Evolutionary conservation across 2,888 invertebrate genomes (phyloP).

Genomic region (Eulithis prunata): DNA sequence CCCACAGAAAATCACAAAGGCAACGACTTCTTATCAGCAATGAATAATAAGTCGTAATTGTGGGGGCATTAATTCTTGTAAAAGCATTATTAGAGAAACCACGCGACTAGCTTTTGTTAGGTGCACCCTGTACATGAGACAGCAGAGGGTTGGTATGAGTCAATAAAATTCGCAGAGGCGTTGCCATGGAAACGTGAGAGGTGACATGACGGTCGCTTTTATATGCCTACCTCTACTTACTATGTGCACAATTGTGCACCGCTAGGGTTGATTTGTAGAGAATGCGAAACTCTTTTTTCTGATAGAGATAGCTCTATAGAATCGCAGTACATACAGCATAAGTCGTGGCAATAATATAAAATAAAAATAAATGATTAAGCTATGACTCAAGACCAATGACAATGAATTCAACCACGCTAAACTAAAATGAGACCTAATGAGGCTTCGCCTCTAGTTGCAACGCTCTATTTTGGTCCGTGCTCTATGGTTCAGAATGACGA

Average conservation of each 20-base stretch:
- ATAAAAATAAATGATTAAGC: no score
- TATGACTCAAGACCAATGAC: no score
- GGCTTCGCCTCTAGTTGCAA: not conserved
- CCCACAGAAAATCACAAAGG: slow-evolving; percentile 57
- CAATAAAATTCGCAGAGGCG: slow-evolving; percentile 75
- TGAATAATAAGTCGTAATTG: slow-evolving; percentile 64
- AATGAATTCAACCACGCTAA: no score
- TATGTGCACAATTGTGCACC: slow-evolving; percentile 59
- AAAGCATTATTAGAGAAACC: slow-evolving; percentile 70
- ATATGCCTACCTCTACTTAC: slow-evolving; percentile 59
- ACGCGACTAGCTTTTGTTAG: slow-evolving; percentile 50
- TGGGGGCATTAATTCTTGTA: slow-evolving; percentile 63
- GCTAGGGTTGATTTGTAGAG: slow-evolving; percentile 26
- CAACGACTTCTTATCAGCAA: slow-evolving; percentile 71
- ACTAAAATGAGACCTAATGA: no score
- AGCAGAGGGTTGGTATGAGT: slow-evolving; percentile 55
- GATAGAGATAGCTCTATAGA: not conserved
- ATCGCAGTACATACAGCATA: no score
- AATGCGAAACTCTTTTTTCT: not conserved
- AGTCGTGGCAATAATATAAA: no score
- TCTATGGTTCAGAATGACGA: slow-evolving; percentile 50
- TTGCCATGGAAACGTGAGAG: slow-evolving; percentile 78
- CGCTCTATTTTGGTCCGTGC: not conserved
- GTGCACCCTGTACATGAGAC: slow-evolving; percentile 24
- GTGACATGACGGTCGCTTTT: slow-evolving; percentile 54